A percentile compares a stretch with the other conserved stretches of the same genome.
Conservation (phyloP, 2,113 vertebrate species). For the Stictonetta naevosa region DNA sequence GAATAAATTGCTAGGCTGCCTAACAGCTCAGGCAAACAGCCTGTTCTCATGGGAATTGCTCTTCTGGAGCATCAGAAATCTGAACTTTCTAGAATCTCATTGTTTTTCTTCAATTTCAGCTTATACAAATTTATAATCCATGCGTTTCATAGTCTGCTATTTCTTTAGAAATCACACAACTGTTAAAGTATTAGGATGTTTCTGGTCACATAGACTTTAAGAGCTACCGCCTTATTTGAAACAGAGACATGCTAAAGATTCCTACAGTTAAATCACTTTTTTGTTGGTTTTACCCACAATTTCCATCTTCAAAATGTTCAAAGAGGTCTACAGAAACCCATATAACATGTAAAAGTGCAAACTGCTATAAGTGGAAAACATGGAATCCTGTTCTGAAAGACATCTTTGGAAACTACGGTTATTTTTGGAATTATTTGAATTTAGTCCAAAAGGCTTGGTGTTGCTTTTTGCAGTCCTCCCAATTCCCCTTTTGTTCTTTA, state of each 20-base stretch:
- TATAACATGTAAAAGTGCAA: not conserved
- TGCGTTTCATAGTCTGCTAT: not conserved
- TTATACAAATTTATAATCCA: not conserved
- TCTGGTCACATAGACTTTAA: not conserved
- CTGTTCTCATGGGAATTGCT: not conserved
- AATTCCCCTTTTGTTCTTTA: not conserved
- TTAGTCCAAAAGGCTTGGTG: not conserved
- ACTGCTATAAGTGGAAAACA: not conserved
- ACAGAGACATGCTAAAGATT: not conserved
- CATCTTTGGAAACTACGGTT: not conserved
- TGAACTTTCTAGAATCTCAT: not conserved
- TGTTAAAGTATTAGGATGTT: not conserved
- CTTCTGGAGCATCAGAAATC: not conserved
- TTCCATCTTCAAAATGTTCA: not conserved
- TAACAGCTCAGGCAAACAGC: not conserved
- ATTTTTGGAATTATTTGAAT: not conserved
- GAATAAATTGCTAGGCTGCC: not conserved
- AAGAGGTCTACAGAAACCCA: not conserved
- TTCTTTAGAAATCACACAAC: not conserved
- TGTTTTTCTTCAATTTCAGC: not conserved
- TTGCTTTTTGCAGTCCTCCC: too few species aligned
- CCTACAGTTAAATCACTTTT: not conserved
- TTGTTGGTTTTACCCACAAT: not conserved
- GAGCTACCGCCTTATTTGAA: not conserved
- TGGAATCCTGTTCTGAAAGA: not conserved